phyloP scores from a whole-genome alignment of 2,797 vertebrate species.

The Myotis findleyi region DNA sequence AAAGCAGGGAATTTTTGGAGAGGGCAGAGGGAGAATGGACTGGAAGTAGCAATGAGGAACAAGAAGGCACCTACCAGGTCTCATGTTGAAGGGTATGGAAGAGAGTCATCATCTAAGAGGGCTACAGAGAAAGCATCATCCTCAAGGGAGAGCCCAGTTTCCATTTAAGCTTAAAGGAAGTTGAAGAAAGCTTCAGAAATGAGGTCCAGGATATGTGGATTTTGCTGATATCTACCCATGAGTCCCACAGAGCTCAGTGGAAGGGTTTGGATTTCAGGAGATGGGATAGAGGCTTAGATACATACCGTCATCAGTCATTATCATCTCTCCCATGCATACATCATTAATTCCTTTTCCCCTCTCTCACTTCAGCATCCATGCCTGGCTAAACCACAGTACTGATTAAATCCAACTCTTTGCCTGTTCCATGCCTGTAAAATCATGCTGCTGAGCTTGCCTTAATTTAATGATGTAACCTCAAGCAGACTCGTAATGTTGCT shows the following conservation, averaged over 20 bases:
- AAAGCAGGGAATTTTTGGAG: not conserved
- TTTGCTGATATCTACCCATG: not conserved
- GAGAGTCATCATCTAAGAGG: not conserved
- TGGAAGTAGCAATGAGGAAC: not conserved
- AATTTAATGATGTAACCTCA: conserved; percentile 36
- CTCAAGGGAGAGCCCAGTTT: not conserved
- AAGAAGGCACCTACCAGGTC: not conserved
- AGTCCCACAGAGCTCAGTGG: not conserved
- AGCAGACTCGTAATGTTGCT: not conserved
- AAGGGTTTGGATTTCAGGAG: conserved; percentile 25
- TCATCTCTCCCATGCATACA: not conserved
- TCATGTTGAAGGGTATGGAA: not conserved
- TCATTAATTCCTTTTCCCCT: not conserved
- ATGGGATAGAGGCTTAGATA: not conserved
- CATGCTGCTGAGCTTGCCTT: not conserved
- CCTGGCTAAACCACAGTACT: not conserved
- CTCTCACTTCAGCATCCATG: conserved; percentile 15
- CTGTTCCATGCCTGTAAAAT: not conserved
- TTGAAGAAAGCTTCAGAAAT: conserved; percentile 16
- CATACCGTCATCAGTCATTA: not conserved
- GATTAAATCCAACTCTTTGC: conserved; percentile 29
- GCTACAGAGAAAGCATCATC: not conserved
- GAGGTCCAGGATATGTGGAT: not conserved
- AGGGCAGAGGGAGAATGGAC: not conserved
- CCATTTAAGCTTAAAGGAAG: conserved; percentile 30